phyloP scores from a whole-genome alignment of 1,140 invertebrate genomes.

The Heterodera schachtii region DNA sequence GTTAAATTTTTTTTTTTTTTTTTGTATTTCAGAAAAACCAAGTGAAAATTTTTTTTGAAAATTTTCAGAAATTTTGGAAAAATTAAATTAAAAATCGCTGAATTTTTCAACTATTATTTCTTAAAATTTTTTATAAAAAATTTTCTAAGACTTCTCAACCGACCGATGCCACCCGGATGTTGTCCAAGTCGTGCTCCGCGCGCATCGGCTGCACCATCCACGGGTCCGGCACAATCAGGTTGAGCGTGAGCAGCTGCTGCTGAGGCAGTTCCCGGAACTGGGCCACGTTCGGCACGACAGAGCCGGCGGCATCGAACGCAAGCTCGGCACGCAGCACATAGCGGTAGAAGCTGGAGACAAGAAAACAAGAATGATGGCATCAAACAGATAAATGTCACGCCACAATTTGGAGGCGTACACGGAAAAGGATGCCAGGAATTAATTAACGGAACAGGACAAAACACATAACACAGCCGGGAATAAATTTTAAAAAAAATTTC shows the following conservation, averaged over 20 bases:
- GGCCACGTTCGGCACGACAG: slow-evolving; percentile 66
- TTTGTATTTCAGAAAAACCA: too few species aligned
- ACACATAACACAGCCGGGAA: too few species aligned
- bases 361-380: slow-evolving; percentile 22
- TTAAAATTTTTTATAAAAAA: too few species aligned
- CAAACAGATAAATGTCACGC: slow-evolving; percentile 8
- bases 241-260: slow-evolving; percentile 88
- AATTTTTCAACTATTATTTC: too few species aligned
- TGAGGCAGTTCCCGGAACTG: slow-evolving; percentile 84
- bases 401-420: background rate
- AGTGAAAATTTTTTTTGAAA: too few species aligned
- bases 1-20: too few species aligned
- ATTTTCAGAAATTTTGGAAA: too few species aligned
- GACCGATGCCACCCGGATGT: slow-evolving; percentile 77
- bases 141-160: background rate
- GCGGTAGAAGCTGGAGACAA: slow-evolving; percentile 80
- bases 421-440: too few species aligned
- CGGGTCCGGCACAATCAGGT: slow-evolving; percentile 92
- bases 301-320: slow-evolving; percentile 75
- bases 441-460: too few species aligned
- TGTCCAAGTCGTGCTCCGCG: slow-evolving; percentile 95
- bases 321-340: slow-evolving; percentile 89
- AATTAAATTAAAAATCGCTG: too few species aligned
- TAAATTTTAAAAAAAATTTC: too few species aligned
- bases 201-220: slow-evolving; percentile 92